Evolutionary conservation across 2,888 invertebrate species (phyloP).

Genomic region (Drosophila parthenogenetica): DNA sequence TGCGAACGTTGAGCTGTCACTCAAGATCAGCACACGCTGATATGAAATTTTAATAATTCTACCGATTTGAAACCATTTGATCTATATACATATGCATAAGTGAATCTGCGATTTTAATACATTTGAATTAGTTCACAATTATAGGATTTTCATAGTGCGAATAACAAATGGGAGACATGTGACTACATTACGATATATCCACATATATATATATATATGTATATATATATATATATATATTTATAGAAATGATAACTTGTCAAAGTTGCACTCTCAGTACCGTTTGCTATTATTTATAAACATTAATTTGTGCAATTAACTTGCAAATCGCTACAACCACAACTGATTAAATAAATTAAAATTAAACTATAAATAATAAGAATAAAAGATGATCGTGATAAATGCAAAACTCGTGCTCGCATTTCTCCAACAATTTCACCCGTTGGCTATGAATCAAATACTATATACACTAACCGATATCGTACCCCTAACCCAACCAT

Average conservation of each 20-base stretch:
- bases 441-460: slow-evolving; percentile 1
- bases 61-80: not conserved
- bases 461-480: not conserved
- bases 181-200: slow-evolving; percentile 8
- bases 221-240: too few relatives aligned
- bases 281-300: slow-evolving; percentile 58
- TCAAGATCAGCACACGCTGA: not conserved
- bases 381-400: slow-evolving; percentile 28
- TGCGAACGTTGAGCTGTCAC: too few relatives aligned
- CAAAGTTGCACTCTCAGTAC: slow-evolving; percentile 9
- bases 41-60: slow-evolving; percentile 4
- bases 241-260: slow-evolving; percentile 1
- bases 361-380: slow-evolving; percentile 44
- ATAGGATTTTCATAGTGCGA: slow-evolving; percentile 6
- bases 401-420: slow-evolving; percentile 45
- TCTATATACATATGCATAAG: not conserved
- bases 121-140: slow-evolving; percentile 12
- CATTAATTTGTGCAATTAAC: slow-evolving; percentile 73
- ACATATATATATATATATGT: too few relatives aligned
- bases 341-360: slow-evolving; percentile 68
- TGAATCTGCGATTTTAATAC: not conserved
- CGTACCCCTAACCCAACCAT: not conserved
- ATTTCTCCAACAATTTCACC: slow-evolving; percentile 57
- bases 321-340: slow-evolving; percentile 57
- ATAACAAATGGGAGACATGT: slow-evolving; percentile 29